Evolutionary conservation across 1,140 invertebrate genomes (phyloP).

Genomic region (Brachystomella parvula): DNA sequence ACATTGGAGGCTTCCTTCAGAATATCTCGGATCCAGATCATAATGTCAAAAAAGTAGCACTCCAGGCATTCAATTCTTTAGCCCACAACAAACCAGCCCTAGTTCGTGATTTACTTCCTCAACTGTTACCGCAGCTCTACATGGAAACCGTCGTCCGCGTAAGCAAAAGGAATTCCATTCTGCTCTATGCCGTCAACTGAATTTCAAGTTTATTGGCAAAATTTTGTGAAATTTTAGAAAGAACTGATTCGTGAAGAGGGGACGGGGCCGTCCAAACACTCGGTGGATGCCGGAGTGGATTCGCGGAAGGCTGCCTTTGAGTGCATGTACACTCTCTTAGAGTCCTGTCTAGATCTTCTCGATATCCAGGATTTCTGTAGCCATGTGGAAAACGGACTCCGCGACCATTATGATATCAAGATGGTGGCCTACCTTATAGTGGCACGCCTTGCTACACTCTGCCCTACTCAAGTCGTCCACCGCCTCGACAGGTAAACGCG

Average conservation of each 20-base stretch:
- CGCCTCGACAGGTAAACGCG: constrained; percentile 86
- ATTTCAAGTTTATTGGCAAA: too few species aligned
- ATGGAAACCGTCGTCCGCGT: constrained; percentile 92
- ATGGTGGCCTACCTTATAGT: constrained; percentile 98
- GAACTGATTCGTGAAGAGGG: constrained; percentile 96
- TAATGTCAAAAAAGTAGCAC: constrained; percentile 86
- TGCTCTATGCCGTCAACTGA: too few species aligned
- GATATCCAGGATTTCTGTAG: constrained; percentile 95
- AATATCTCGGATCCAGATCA: constrained; percentile 83
- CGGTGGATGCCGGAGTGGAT: constrained; percentile 96
- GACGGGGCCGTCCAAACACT: constrained; percentile 99
- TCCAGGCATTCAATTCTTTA: constrained; percentile 97
- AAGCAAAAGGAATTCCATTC: too few species aligned
- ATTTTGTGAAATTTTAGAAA: constrained; percentile 51
- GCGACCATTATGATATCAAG: constrained; percentile 98
- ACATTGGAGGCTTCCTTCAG: constrained; percentile 80
- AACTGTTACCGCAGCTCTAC: constrained; percentile 86
- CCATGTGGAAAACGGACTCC: constrained; percentile 84
- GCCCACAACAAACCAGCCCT: constrained; percentile 96
- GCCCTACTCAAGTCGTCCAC: constrained; percentile 84
- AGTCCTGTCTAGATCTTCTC: constrained; percentile 88
- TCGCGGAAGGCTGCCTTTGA: constrained; percentile 97
- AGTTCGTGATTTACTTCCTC: constrained; percentile 80
- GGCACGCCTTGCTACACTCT: constrained; percentile 79
- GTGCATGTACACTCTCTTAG: constrained; percentile 97